phyloP scores from a whole-genome alignment of 2,888 invertebrate species.

The Euclidia mi region DNA sequence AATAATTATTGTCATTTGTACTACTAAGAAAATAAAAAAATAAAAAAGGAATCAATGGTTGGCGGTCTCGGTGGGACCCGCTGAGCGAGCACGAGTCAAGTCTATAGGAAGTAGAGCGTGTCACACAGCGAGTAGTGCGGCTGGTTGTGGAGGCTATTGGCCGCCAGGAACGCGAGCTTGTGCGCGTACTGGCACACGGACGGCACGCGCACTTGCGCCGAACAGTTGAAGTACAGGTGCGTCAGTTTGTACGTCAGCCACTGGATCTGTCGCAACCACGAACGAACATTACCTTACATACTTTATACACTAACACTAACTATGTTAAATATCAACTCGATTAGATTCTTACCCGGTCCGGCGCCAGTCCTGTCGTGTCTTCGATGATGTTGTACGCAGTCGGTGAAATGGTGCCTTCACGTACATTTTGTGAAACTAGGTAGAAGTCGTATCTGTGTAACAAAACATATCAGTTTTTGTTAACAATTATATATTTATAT shows the following conservation, averaged over 20 bases:
- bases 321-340: no score
- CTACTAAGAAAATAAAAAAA: no score
- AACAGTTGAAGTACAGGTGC: slow-evolving; percentile 98
- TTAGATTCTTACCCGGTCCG: slow-evolving; percentile 93
- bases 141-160: slow-evolving; percentile 93
- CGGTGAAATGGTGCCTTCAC: slow-evolving; percentile 97
- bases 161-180: slow-evolving; percentile 96
- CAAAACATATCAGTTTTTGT: no score
- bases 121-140: slow-evolving; percentile 91
- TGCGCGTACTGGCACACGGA: slow-evolving; percentile 98
- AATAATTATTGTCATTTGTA: no score
- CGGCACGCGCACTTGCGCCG: slow-evolving; percentile 94
- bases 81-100: no score
- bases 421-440: slow-evolving; percentile 95
- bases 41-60: no score
- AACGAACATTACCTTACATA: no score
- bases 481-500: no score
- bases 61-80: no score
- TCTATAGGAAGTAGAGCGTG: slow-evolving; percentile 93
- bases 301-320: no score
- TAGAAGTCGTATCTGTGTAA: slow-evolving; percentile 95
- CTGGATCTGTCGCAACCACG: slow-evolving; percentile 94
- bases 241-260: slow-evolving; percentile 95
- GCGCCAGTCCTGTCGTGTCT: slow-evolving; percentile 92
- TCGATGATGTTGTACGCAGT: slow-evolving; percentile 96